Conservation (phyloP, 1,140 invertebrate genomes). For the Nylanderia fulva region DNA sequence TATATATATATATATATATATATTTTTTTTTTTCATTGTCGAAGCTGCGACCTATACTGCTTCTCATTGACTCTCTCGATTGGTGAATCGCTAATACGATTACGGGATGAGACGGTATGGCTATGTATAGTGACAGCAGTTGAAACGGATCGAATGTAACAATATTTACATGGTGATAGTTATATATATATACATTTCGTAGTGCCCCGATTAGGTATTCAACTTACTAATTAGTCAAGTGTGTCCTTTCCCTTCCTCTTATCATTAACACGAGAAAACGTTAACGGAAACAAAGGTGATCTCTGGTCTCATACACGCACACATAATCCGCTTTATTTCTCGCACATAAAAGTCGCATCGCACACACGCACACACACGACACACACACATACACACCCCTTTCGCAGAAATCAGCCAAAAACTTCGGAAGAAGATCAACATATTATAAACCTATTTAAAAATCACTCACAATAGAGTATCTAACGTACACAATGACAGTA, state of each 20-base stretch:
- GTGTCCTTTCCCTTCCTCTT: constrained; percentile 43
- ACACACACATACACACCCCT: too few species aligned
- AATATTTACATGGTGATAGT: constrained; percentile 79
- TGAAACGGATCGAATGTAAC: constrained; percentile 73
- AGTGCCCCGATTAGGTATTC: constrained; percentile 75
- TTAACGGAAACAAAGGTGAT: constrained; percentile 73
- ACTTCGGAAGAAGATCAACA: constrained; percentile 79
- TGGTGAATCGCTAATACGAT: constrained; percentile 60
- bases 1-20: too few species aligned
- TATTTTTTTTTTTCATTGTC: constrained; percentile 26
- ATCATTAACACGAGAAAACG: constrained; percentile 72
- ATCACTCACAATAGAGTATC: constrained; percentile 82
- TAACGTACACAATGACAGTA: constrained; percentile 83
- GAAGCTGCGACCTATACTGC: constrained; percentile 34
- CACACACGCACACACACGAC: too few species aligned
- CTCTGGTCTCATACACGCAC: constrained; percentile 59
- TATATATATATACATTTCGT: constrained; percentile 64
- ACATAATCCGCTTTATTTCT: constrained; percentile 65
- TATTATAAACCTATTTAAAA: constrained; percentile 84
- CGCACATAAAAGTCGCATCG: constrained; percentile 63
- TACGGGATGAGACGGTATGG: constrained; percentile 68
- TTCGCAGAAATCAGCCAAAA: constrained; percentile 76
- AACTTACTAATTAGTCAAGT: constrained; percentile 73
- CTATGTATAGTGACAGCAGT: constrained; percentile 71
- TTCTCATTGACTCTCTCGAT: constrained; percentile 42